A percentile compares a stretch with the other conserved stretches of the same genome.
These are phyloP conservation scores for Denticeps clupeoides DNA, from an alignment of 2,797 vertebrate genomes.

Conservation along the genomic window DNA sequence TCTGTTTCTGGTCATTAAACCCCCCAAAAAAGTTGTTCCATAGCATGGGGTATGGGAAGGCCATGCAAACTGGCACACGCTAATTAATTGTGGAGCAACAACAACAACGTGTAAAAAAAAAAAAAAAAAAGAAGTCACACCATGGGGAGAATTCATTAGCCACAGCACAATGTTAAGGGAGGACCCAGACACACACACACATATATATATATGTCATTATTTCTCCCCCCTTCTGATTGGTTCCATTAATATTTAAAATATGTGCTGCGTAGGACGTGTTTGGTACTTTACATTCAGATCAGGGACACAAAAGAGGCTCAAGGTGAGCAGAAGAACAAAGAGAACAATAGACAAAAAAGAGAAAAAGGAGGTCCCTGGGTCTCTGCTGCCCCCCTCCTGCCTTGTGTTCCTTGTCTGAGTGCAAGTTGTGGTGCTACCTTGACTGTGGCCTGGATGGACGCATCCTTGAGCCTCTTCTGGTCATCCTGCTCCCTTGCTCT, in stretches of 20 bases:
- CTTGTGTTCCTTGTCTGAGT: constrained; percentile 28
- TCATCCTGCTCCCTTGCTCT: constrained; percentile 72
- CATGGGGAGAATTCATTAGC: background rate
- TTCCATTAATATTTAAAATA: constrained; percentile 32
- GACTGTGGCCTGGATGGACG: constrained; percentile 64
- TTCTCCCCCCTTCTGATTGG: constrained; percentile 23
- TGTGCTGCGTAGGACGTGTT: constrained; percentile 19
- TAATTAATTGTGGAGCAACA: constrained; percentile 12
- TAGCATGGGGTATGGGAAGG: constrained; percentile 11
- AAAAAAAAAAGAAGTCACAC: constrained; percentile 6
- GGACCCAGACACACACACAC: background rate
- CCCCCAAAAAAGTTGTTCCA: constrained; percentile 10
- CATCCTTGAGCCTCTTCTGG: constrained; percentile 66
- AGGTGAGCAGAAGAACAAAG: constrained; percentile 11
- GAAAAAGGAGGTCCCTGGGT: constrained; percentile 3
- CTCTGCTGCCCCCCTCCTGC: constrained; percentile 21
- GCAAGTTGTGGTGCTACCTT: constrained; percentile 55
- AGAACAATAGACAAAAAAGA: constrained; percentile 18
- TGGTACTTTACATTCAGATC: constrained; percentile 21
- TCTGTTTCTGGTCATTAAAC: constrained; percentile 11
- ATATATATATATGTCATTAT: constrained; percentile 27
- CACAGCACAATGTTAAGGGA: background rate
- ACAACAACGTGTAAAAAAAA: constrained; percentile 10
- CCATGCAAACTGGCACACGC: constrained; percentile 3
- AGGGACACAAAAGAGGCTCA: constrained; percentile 1